Conservation (phyloP, 2,888 invertebrate genomes). For the Zootermopsis nevadensis region DNA sequence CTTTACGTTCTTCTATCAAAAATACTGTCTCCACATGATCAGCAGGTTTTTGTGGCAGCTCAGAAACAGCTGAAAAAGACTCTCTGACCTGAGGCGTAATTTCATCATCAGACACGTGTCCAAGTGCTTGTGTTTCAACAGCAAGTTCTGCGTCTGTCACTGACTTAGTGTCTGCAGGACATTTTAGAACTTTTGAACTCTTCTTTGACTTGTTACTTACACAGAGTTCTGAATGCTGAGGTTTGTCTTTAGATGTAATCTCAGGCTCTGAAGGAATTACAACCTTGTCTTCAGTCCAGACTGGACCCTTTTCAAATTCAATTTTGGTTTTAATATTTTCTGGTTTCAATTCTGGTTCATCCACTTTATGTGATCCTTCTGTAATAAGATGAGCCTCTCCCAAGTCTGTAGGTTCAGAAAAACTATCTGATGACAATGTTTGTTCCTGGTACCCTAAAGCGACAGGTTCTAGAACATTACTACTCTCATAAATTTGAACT, state of each 20-base stretch:
- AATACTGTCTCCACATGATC: background rate
- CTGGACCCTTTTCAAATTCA: background rate
- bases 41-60: background rate
- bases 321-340: background rate
- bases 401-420: background rate
- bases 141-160: background rate
- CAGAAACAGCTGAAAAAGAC: too few relatives aligned
- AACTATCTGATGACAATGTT: background rate
- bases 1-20: constrained; percentile 10
- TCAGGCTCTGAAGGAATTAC: background rate
- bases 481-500: background rate
- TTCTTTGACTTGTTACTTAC: background rate
- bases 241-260: background rate
- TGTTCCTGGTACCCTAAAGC: background rate
- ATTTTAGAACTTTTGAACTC: background rate
- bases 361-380: background rate
- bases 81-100: background rate
- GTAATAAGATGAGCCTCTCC: background rate
- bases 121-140: background rate
- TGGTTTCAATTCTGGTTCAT: background rate
- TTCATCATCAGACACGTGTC: background rate
- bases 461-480: background rate
- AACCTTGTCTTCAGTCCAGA: background rate
- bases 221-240: background rate
- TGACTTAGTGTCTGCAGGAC: background rate